phyloP scores from a whole-genome alignment of 2,797 vertebrate genomes.

The Eremophila alpestris region DNA sequence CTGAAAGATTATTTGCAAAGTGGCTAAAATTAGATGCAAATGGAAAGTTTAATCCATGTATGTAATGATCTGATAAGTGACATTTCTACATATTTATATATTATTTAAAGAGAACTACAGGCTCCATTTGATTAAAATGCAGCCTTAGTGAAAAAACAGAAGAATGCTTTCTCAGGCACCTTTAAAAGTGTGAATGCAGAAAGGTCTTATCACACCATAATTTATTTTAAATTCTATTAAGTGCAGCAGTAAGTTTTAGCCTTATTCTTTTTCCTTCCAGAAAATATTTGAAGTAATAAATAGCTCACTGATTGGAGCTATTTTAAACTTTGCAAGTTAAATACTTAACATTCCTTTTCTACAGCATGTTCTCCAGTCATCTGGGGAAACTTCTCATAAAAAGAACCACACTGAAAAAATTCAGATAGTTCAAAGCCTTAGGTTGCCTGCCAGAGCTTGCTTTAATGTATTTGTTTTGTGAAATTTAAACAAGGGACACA shows the following conservation, averaged over 20 bases:
- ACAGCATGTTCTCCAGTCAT: conserved; percentile 37
- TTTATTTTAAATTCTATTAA: conserved; percentile 65
- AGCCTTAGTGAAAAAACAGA: not conserved
- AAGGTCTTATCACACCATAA: not conserved
- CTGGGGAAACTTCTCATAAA: conserved; percentile 54
- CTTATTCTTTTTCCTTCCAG: conserved; percentile 47
- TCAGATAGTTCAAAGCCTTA: conserved; percentile 31
- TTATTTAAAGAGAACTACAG: not conserved
- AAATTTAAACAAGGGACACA: conserved; percentile 22
- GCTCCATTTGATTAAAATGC: not conserved
- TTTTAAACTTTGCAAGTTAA: conserved; percentile 69
- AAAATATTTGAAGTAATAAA: conserved; percentile 68
- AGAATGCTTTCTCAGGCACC: not conserved
- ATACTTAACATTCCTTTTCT: conserved; percentile 57
- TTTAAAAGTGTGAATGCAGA: conserved; percentile 17
- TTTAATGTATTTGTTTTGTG: conserved; percentile 27
- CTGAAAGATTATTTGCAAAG: not conserved
- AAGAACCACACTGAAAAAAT: conserved; percentile 51
- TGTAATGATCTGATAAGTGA: not conserved
- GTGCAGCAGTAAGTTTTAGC: conserved; percentile 28
- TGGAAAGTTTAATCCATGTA: not conserved
- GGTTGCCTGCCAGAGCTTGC: conserved; percentile 3
- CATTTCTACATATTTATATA: not conserved
- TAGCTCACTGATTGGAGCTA: conserved; percentile 55
- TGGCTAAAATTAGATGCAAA: not conserved